Conservation (phyloP, 2,113 vertebrate species). For the Puntigrus tetrazona region DNA sequence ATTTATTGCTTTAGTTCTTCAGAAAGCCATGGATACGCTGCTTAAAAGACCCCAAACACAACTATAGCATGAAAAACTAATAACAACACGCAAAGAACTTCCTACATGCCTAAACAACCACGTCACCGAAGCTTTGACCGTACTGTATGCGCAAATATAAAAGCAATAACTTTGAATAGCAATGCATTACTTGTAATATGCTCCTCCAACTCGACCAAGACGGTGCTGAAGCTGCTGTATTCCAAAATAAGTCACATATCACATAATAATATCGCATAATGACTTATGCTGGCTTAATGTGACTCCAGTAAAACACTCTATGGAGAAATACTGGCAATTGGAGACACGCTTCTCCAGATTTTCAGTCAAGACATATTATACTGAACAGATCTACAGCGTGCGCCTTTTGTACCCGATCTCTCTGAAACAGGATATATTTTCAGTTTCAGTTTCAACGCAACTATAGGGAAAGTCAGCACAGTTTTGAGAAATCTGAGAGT, state of each 20-base stretch:
- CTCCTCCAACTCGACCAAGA: background rate
- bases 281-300: background rate
- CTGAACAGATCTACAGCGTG: no score
- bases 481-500: background rate
- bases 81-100: background rate
- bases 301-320: background rate
- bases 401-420: background rate
- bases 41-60: background rate
- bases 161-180: background rate
- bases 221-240: background rate
- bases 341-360: background rate
- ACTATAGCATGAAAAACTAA: background rate
- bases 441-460: background rate
- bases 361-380: background rate
- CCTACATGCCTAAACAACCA: background rate
- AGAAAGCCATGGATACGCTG: background rate
- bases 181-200: background rate
- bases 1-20: background rate
- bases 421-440: background rate
- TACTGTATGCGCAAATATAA: background rate
- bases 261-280: background rate
- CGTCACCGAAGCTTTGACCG: background rate
- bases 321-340: background rate
- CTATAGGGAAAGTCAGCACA: background rate
- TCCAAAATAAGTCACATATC: background rate